Conservation (phyloP, 1,140 invertebrate species). For the Hesperophylax magnus region DNA sequence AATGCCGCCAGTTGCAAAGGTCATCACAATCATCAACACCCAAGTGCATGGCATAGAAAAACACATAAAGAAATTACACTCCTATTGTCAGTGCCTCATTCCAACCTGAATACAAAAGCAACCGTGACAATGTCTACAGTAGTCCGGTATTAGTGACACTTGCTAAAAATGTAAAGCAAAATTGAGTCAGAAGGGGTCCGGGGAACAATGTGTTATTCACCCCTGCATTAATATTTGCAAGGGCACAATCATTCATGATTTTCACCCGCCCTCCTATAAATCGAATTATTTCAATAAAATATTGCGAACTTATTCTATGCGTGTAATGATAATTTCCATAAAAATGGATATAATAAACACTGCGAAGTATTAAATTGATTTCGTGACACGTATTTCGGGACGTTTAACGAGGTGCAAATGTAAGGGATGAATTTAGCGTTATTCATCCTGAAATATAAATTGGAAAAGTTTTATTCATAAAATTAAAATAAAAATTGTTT, state of each 20-base stretch:
- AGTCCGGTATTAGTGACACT: conserved; percentile 28
- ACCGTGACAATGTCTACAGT: neutral
- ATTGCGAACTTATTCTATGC: conserved; percentile 11
- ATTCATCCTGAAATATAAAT: too few relatives aligned
- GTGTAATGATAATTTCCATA: conserved; percentile 23
- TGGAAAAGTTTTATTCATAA: too few relatives aligned
- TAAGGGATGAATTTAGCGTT: too few relatives aligned
- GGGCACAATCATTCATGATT: conserved; percentile 28
- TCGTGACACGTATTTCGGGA: neutral
- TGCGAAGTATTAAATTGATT: conserved; percentile 5
- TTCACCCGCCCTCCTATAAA: conserved; percentile 11
- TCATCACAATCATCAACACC: neutral
- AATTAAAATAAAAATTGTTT: too few relatives aligned
- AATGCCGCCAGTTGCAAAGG: conserved; percentile 17
- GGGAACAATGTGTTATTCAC: neutral
- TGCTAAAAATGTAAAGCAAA: conserved; percentile 21
- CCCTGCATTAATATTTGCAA: conserved; percentile 1
- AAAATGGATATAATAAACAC: conserved; percentile 13
- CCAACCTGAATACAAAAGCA: conserved; percentile 17
- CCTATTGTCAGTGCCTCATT: conserved; percentile 5
- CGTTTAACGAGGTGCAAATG: too few relatives aligned
- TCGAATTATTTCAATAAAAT: conserved; percentile 29
- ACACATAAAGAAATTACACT: conserved; percentile 35
- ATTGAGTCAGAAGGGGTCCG: neutral
- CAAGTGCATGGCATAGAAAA: conserved; percentile 4